These are phyloP conservation scores for Archips crataeganus DNA, from an alignment of 2,888 invertebrate species.

Conservation along the genomic window DNA sequence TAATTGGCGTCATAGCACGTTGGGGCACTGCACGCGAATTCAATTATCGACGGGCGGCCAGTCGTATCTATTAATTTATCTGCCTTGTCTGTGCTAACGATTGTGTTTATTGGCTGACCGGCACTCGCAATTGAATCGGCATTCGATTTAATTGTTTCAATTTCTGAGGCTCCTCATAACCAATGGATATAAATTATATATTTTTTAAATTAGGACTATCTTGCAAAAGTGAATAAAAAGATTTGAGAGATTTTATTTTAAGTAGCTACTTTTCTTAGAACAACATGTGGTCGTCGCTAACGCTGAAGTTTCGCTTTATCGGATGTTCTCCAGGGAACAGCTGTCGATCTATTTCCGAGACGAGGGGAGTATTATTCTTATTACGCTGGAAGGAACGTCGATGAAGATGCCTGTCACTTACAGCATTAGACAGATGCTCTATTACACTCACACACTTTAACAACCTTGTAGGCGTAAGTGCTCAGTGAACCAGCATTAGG, in stretches of 20 bases:
- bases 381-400: constrained; percentile 53
- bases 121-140: constrained; percentile 28
- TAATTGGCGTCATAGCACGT: constrained; percentile 22
- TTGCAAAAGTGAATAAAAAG: neutral
- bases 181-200: neutral
- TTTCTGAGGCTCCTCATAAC: constrained; percentile 4
- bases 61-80: constrained; percentile 35
- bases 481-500: constrained; percentile 7
- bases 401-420: constrained; percentile 43
- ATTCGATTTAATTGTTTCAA: constrained; percentile 21
- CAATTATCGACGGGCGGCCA: constrained; percentile 34
- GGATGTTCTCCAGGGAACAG: constrained; percentile 72
- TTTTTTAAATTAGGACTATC: neutral
- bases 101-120: constrained; percentile 29
- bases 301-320: constrained; percentile 68
- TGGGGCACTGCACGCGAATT: constrained; percentile 36
- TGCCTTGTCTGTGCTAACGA: constrained; percentile 33
- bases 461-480: constrained; percentile 19
- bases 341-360: constrained; percentile 80
- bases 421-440: constrained; percentile 24
- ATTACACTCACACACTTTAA: constrained; percentile 27
- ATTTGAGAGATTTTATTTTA: constrained; percentile 15
- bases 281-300: constrained; percentile 47
- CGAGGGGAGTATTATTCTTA: constrained; percentile 67
- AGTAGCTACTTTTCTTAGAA: constrained; percentile 13